These are phyloP conservation scores for Thinocorus orbignyianus DNA, from an alignment of 2,113 vertebrate genomes.

Conservation along the genomic window DNA sequence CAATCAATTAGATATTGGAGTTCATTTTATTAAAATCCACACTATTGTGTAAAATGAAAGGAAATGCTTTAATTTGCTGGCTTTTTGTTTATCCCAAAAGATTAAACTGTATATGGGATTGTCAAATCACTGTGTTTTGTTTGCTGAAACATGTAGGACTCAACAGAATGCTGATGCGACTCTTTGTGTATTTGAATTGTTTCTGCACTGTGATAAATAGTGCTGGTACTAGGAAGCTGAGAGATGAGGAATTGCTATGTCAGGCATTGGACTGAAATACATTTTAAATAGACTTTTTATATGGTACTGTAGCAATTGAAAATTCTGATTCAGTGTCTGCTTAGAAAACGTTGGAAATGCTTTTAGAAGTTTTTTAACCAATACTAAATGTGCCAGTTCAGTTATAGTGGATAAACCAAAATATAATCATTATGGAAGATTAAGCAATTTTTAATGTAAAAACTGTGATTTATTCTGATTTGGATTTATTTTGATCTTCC, in stretches of 20 bases:
- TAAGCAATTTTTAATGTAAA: neutral
- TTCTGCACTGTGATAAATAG: conserved; percentile 1
- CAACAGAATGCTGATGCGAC: conserved; percentile 9
- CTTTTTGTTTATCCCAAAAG: conserved; percentile 33
- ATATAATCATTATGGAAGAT: neutral
- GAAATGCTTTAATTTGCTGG: neutral
- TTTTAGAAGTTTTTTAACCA: conserved; percentile 4
- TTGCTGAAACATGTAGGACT: conserved; percentile 18
- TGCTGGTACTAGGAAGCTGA: conserved; percentile 24
- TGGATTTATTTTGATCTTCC: neutral
- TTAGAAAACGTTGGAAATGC: conserved; percentile 14
- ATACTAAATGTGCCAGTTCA: neutral
- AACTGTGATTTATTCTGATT: neutral
- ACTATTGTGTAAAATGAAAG: conserved; percentile 24
- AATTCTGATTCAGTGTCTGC: conserved; percentile 33
- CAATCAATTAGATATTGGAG: conserved; percentile 8
- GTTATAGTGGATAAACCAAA: neutral
- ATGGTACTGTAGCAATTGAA: neutral
- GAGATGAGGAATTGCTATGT: conserved; percentile 47
- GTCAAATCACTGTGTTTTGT: conserved; percentile 17
- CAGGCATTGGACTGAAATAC: conserved; percentile 33
- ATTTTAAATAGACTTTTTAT: conserved; percentile 31
- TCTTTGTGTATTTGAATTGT: conserved; percentile 28
- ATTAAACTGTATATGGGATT: conserved; percentile 4
- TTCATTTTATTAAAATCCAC: conserved; percentile 6